Base-by-base conservation (phyloP, 2,113 vertebrate species). In the Crypturellus undulatus region DNA sequence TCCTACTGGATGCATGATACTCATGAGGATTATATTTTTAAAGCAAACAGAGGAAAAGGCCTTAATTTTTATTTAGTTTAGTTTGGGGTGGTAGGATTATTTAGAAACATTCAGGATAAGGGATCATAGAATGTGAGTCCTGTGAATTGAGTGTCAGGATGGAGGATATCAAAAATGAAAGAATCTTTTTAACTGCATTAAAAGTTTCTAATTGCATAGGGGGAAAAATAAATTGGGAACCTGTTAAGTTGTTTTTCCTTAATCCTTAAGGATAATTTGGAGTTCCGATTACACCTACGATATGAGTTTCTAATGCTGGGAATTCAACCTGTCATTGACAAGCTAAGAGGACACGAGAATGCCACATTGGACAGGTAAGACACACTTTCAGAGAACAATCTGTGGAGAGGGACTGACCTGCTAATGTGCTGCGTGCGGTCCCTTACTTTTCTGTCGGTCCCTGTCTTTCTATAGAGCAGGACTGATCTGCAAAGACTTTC, bases 291-390 rank as follows among this genome's bases (percentile, higher is more conserved):
- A 58, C 99, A 99, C 82, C 97, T 99, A 28, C 98, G 99, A 94
- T 99, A 99, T 22, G 99, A 99, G 95, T 99, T 99, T 96, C 97
- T 99, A 90, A 99, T 99, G 99, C 96, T 99, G 96, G 99, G 99
- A 91, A 99, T 99, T 96, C 99, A 99, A 64, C 99, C 99, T 0
- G 98, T 99, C 85, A 99, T 99, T 79, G 99, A 99, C 95, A 99
- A 99, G 89, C 98, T 99, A 81, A 97, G 99, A 92, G 98, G 97
- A 90, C 99, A 99, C 0, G 99, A 99, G 94, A 99, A 99, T 51
- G 98, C 99, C 94, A 99, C 99, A 36, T 96, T 99, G 93, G 99
- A 99, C 90, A 98, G 99, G 99, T 99, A 97, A 98, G 97, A 22
- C 26, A 28, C 45, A 11, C 68, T 80, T 92, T 73, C 6, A 43